These are phyloP conservation scores for Siniperca undulata DNA, from an alignment of 2,797 vertebrate genomes.

Conservation along the genomic window DNA sequence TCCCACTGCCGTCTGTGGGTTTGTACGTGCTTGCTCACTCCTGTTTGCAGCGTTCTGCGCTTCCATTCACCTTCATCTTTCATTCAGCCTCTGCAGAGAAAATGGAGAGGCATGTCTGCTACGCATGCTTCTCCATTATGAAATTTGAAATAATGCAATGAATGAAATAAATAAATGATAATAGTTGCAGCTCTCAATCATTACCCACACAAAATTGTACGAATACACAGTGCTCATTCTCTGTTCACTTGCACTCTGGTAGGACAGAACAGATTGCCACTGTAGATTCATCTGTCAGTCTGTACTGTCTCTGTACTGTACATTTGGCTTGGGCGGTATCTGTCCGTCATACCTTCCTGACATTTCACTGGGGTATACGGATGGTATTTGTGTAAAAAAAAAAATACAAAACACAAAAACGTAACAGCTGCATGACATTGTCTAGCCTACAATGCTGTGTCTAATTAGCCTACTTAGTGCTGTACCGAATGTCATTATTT, in stretches of 20 bases:
- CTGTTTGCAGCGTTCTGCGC: conserved; percentile 48
- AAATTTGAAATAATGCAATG: conserved; percentile 51
- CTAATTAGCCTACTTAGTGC: no score
- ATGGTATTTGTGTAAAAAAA: no score
- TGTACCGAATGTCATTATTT: no score
- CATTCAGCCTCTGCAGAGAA: conserved; percentile 74
- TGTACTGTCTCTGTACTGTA: not conserved
- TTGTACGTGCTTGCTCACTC: conserved; percentile 63
- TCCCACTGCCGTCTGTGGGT: conserved; percentile 71
- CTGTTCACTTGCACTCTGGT: not conserved
- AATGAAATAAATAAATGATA: conserved; percentile 52
- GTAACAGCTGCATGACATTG: no score
- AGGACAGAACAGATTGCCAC: not conserved
- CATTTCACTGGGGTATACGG: no score
- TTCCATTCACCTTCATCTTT: conserved; percentile 78
- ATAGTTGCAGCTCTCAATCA: conserved; percentile 20
- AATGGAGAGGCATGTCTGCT: conserved; percentile 55
- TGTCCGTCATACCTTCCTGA: no score
- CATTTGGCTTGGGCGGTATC: no score
- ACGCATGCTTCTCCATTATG: conserved; percentile 48
- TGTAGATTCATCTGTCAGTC: not conserved
- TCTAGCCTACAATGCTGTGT: no score
- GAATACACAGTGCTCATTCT: conserved; percentile 20
- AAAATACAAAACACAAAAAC: no score
- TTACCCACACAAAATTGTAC: conserved; percentile 5